These are phyloP conservation scores for Porites rus DNA, from an alignment of 92 coral and sea anemone genomes.

Conservation along the genomic window DNA sequence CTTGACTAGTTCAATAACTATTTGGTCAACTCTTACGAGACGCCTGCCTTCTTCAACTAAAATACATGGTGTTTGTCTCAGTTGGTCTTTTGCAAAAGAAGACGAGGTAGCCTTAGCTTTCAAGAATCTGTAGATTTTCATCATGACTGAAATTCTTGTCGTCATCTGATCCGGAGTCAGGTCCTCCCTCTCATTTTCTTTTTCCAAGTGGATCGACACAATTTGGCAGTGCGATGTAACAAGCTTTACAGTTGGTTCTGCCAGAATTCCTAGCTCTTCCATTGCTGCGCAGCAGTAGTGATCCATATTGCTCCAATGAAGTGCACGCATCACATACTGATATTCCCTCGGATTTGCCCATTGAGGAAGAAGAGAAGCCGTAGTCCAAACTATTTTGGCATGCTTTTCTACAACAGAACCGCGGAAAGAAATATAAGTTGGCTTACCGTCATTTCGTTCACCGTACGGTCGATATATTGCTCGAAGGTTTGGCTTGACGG, in stretches of 20 bases:
- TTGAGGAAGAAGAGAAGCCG: slow-evolving; percentile 55
- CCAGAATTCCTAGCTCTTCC: background rate
- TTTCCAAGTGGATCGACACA: slow-evolving; percentile 46
- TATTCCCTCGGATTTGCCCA: slow-evolving; percentile 51
- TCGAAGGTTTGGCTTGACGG: slow-evolving; percentile 5
- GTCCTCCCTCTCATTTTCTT: background rate
- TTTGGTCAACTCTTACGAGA: slow-evolving; percentile 22
- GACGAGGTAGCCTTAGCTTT: background rate
- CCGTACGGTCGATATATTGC: slow-evolving; percentile 44
- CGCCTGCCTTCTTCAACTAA: slow-evolving; percentile 54
- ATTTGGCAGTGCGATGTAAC: slow-evolving; percentile 67
- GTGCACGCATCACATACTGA: background rate
- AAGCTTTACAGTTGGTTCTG: slow-evolving; percentile 65
- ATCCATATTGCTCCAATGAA: background rate
- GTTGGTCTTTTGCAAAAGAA: background rate
- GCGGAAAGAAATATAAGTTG: slow-evolving; percentile 55
- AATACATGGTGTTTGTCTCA: slow-evolving; percentile 46
- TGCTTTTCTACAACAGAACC: slow-evolving; percentile 43
- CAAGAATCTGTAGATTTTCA: slow-evolving; percentile 62
- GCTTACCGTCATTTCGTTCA: background rate
- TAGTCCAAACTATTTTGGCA: slow-evolving; percentile 60
- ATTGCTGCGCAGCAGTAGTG: background rate
- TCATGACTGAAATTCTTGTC: slow-evolving; percentile 45
- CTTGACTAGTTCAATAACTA: slow-evolving; percentile 34
- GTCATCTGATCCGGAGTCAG: background rate